Percentiles rank a stretch among this genome's conserved stretches.
Evolutionary conservation across 2,797 vertebrate genomes (phyloP).

Genomic region (Eutrigla gurnardus): DNA sequence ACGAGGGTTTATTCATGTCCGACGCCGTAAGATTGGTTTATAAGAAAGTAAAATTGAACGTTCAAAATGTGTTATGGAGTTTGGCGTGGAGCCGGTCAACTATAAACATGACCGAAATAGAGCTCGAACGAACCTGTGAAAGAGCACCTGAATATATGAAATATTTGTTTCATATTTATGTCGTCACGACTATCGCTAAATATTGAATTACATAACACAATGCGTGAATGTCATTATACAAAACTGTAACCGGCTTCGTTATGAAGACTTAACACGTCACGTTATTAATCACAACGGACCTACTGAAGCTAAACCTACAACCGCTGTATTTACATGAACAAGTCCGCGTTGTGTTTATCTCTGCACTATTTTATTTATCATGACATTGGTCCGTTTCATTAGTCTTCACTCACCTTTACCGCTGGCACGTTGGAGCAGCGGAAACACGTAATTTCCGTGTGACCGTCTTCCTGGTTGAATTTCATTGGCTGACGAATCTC

Average conservation of each 20-base stretch:
- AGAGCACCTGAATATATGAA: not conserved
- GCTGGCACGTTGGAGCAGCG: constrained; percentile 38
- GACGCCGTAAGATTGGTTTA: rapidly evolving
- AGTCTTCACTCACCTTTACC: constrained; percentile 65
- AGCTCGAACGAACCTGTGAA: rapidly evolving
- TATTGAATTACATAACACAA: not conserved
- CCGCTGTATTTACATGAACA: not conserved
- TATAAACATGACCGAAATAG: not conserved
- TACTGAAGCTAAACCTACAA: not conserved
- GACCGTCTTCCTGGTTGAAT: constrained; percentile 23
- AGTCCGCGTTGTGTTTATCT: rapidly evolving
- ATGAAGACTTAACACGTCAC: not conserved
- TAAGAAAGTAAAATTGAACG: rapidly evolving
- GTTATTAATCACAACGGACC: not conserved
- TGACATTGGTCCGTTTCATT: not conserved
- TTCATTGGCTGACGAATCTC: constrained; percentile 35
- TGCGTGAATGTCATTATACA: not conserved
- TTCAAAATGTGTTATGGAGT: not conserved
- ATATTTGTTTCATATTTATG: not conserved
- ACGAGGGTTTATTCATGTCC: rapidly evolving
- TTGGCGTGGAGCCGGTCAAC: not conserved
- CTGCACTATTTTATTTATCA: not conserved
- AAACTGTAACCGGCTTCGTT: not conserved
- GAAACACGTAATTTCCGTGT: constrained; percentile 51
- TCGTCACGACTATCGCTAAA: rapidly evolving